phyloP scores from a whole-genome alignment of 2,113 vertebrate genomes.

The Dryoscopus gambensis region DNA sequence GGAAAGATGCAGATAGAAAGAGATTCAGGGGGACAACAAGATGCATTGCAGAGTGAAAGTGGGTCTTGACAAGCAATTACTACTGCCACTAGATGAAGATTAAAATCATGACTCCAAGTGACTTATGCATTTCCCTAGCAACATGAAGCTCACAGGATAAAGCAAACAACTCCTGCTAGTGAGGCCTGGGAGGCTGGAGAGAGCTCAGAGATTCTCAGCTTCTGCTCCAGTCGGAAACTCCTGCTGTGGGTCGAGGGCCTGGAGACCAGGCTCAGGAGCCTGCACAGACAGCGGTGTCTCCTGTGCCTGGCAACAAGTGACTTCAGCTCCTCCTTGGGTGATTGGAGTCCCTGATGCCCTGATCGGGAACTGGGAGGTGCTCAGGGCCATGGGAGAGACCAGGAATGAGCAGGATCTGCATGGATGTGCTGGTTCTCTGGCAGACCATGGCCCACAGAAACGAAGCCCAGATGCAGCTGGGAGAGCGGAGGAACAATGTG shows the following conservation, averaged over 20 bases:
- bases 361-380: background rate
- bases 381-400: background rate
- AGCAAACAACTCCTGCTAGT: background rate
- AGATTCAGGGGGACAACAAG: background rate
- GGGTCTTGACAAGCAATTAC: background rate
- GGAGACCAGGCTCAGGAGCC: background rate
- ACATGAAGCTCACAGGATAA: background rate
- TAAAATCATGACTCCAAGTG: background rate
- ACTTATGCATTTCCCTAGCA: background rate
- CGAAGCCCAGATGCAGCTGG: background rate
- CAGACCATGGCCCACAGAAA: background rate
- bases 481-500: background rate
- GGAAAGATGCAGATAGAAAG: background rate
- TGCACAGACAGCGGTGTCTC: background rate
- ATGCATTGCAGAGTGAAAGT: background rate
- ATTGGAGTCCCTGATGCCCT: fast-evolving
- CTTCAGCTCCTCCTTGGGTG: background rate
- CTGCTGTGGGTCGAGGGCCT: background rate
- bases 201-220: background rate
- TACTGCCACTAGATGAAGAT: background rate
- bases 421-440: background rate
- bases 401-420: background rate
- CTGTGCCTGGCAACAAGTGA: background rate
- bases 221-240: background rate
- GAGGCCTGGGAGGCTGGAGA: background rate